These are phyloP conservation scores for Papilio aristodemus DNA, from an alignment of 1,140 invertebrate species.

Conservation along the genomic window DNA sequence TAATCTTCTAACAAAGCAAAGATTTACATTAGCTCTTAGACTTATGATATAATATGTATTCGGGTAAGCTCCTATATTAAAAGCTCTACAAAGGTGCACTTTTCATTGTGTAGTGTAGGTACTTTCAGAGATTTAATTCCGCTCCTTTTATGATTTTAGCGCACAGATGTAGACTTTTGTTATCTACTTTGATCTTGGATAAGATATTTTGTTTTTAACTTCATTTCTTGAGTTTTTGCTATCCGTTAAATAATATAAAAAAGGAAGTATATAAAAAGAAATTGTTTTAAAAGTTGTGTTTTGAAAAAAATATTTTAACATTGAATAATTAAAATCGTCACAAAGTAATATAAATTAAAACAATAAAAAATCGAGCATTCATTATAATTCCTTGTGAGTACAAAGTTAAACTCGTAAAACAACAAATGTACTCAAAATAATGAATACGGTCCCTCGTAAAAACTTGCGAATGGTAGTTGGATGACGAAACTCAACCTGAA, in stretches of 20 bases:
- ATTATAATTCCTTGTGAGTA: constrained; percentile 4
- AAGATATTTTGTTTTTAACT: neutral
- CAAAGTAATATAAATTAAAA: neutral
- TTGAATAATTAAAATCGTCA: neutral
- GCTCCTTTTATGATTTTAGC: constrained; percentile 12
- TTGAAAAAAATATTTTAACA: no score
- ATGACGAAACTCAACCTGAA: neutral
- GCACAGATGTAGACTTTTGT: neutral
- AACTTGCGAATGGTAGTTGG: constrained; percentile 19
- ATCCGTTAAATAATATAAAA: no score
- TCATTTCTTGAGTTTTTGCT: no score
- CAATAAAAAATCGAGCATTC: constrained; percentile 3
- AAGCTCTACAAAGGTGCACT: constrained; percentile 5
- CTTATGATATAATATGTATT: neutral
- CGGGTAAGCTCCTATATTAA: neutral
- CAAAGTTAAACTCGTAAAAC: constrained; percentile 20
- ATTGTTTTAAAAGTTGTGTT: no score
- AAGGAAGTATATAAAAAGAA: no score
- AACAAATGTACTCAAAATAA: constrained; percentile 28
- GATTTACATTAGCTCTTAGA: neutral
- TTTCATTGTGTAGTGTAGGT: neutral
- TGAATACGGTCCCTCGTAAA: constrained; percentile 24
- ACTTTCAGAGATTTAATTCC: constrained; percentile 9
- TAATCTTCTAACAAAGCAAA: constrained; percentile 10
- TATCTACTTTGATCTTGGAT: neutral